Evolutionary conservation across 2,888 invertebrate species (phyloP).

Genomic region (Carpatolechia fugitivella): DNA sequence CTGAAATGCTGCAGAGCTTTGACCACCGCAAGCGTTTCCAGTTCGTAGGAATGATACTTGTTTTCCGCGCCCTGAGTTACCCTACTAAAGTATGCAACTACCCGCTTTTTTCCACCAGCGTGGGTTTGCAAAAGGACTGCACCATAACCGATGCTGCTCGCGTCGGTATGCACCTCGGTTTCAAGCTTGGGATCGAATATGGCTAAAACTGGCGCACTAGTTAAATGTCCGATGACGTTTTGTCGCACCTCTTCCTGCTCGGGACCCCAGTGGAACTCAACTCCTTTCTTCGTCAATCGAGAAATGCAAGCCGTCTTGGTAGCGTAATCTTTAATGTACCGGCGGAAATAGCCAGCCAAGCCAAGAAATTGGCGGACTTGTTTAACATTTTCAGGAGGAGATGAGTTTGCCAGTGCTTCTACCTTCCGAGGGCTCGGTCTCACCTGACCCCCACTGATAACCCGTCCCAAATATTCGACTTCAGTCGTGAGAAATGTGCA

Average conservation of each 20-base stretch:
- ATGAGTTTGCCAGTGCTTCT: background rate
- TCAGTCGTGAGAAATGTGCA: slow-evolving; percentile 23
- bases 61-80: too few species aligned
- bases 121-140: slow-evolving; percentile 15
- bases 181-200: slow-evolving; percentile 20
- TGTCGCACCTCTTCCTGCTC: slow-evolving; percentile 18
- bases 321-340: slow-evolving; percentile 20
- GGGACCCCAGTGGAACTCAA: slow-evolving; percentile 16
- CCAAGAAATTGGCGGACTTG: slow-evolving; percentile 24
- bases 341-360: slow-evolving; percentile 24
- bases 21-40: too few species aligned
- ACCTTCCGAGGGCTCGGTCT: slow-evolving; percentile 9
- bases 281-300: slow-evolving; percentile 14
- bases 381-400: slow-evolving; percentile 14
- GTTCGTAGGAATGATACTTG: too few species aligned
- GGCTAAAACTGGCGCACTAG: slow-evolving; percentile 19
- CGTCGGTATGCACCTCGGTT: slow-evolving; percentile 24
- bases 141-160: slow-evolving; percentile 21
- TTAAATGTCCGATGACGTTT: slow-evolving; percentile 17
- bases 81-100: too few species aligned
- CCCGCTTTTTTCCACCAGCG: too few species aligned
- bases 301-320: slow-evolving; percentile 18
- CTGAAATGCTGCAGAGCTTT: too few species aligned
- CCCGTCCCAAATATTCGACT: slow-evolving; percentile 25
- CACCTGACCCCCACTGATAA: slow-evolving; percentile 15